Conservation (phyloP, 2,888 invertebrate genomes). For the Aethes cnicana region DNA sequence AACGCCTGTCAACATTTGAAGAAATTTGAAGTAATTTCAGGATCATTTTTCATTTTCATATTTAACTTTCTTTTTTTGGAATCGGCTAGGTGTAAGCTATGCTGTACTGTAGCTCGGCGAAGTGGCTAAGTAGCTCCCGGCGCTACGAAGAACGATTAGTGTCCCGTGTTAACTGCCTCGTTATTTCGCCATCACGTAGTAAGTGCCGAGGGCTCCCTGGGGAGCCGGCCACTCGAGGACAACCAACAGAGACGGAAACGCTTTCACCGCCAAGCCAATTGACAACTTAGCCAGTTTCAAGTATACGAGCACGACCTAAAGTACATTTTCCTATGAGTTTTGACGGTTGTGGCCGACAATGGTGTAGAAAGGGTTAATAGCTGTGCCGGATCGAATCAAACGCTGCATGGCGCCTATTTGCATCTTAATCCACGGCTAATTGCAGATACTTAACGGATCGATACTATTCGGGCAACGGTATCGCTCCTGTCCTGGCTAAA, state of each 20-base stretch:
- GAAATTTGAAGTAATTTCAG: no score
- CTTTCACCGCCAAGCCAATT: no score
- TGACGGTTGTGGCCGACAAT: no score
- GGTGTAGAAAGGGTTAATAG: constrained; percentile 49
- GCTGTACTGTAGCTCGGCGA: constrained; percentile 40
- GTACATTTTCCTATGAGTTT: no score
- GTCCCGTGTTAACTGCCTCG: constrained; percentile 62
- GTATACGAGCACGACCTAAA: no score
- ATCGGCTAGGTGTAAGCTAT: constrained; percentile 6
- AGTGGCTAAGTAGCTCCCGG: constrained; percentile 43
- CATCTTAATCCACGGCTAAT: constrained; percentile 58
- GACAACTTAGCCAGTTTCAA: no score
- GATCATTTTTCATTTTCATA: no score
- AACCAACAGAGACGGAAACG: no score
- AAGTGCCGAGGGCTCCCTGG: constrained; percentile 32
- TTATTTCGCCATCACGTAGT: constrained; percentile 48
- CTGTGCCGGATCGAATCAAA: constrained; percentile 32
- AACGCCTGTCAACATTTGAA: no score
- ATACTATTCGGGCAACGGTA: no score
- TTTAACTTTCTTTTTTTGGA: constrained; percentile 5
- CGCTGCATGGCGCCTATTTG: constrained; percentile 46
- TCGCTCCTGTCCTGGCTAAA: no score
- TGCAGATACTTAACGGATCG: constrained; percentile 37
- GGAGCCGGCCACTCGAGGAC: no score
- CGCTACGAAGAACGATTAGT: constrained; percentile 62